A percentile compares a stretch with the other conserved stretches of the same genome.
phyloP scores from a whole-genome alignment of 2,888 invertebrate species.

The Phyto melanocephala region DNA sequence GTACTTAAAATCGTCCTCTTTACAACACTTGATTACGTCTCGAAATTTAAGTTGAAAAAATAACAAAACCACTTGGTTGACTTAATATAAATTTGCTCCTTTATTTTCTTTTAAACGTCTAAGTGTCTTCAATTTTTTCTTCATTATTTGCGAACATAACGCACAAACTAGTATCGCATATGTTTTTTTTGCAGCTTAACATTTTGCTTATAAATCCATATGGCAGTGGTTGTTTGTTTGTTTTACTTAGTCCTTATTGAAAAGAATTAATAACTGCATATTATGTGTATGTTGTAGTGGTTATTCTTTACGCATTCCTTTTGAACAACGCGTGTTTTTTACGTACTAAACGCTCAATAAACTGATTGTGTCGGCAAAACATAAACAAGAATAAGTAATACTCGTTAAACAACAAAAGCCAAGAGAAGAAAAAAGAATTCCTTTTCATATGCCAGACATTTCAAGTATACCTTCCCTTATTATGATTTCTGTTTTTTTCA shows the following conservation, averaged over 20 bases:
- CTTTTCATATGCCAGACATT: slow-evolving; percentile 61
- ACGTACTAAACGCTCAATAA: slow-evolving; percentile 27
- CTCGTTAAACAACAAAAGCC: slow-evolving; percentile 17
- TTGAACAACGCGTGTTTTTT: slow-evolving; percentile 23
- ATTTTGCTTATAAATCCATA: background rate
- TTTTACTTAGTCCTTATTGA: slow-evolving; percentile 21
- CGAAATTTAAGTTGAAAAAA: background rate
- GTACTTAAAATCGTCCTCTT: background rate
- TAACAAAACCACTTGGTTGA: background rate
- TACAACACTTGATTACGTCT: background rate
- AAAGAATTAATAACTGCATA: slow-evolving; percentile 37
- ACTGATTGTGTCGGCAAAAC: slow-evolving; percentile 53
- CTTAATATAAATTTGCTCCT: background rate
- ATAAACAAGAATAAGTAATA: slow-evolving; percentile 11
- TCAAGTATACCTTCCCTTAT: slow-evolving; percentile 55
- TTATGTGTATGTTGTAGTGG: background rate
- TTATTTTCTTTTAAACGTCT: background rate
- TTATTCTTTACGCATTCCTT: slow-evolving; percentile 36
- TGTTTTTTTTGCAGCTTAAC: background rate
- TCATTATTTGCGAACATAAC: background rate
- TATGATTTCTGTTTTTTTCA: slow-evolving; percentile 13
- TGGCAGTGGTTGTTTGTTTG: slow-evolving; percentile 21
- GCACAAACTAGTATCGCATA: background rate
- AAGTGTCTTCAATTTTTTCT: background rate
- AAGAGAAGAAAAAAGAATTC: slow-evolving; percentile 16